Evolutionary conservation across 2,888 invertebrate species (phyloP).

Genomic region (Fragum sueziense): DNA sequence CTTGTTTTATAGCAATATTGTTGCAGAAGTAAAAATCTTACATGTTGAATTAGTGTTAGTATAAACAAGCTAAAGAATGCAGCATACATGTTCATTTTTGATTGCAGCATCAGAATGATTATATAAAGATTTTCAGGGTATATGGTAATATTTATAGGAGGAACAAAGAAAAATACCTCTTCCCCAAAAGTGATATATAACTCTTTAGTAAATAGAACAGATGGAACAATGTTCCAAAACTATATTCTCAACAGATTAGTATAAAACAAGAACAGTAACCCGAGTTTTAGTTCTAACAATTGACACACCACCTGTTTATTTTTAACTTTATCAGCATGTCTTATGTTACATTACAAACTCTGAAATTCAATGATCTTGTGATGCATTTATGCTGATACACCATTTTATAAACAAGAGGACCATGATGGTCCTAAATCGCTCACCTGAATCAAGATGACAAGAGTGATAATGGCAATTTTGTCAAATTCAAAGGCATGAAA

Average conservation of each 20-base stretch:
- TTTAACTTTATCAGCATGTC: neutral
- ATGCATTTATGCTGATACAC: too few species aligned
- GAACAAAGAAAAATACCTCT: slow-evolving; percentile 4
- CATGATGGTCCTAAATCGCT: too few species aligned
- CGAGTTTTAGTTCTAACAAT: slow-evolving; percentile 19
- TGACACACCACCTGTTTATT: slow-evolving; percentile 18
- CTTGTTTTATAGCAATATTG: slow-evolving; percentile 18
- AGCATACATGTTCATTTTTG: neutral
- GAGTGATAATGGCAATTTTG: too few species aligned
- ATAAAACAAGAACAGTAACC: slow-evolving; percentile 21
- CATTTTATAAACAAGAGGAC: too few species aligned
- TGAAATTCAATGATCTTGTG: too few species aligned
- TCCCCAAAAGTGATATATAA: neutral
- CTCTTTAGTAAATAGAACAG: slow-evolving; percentile 11
- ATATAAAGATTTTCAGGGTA: neutral
- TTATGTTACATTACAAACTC: neutral
- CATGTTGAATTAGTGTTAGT: slow-evolving; percentile 22
- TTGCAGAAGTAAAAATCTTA: slow-evolving; percentile 8
- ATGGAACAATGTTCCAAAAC: slow-evolving; percentile 7
- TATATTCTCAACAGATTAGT: slow-evolving; percentile 17
- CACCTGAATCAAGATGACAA: too few species aligned
- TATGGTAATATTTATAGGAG: neutral
- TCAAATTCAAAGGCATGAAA: too few species aligned
- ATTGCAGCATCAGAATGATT: neutral
- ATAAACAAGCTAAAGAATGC: slow-evolving; percentile 20